A percentile compares a stretch with the other conserved stretches of the same genome.
Conservation (phyloP, 2,888 invertebrate species). For the Ditula angustiorana region DNA sequence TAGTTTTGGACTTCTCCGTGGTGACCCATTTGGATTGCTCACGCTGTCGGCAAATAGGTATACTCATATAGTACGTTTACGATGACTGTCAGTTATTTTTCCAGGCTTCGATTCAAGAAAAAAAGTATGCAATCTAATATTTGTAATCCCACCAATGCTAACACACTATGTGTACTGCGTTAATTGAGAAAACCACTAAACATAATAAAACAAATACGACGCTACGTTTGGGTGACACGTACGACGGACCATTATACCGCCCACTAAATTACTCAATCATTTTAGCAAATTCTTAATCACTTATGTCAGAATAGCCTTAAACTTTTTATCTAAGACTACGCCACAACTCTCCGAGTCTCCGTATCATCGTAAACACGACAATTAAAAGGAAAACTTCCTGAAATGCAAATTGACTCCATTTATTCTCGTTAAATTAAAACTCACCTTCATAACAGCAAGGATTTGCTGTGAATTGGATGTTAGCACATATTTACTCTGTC, state of each 20-base stretch:
- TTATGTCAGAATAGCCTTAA: neutral
- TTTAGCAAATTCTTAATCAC: slow-evolving; percentile 2
- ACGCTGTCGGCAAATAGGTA: too few relatives aligned
- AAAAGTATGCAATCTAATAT: slow-evolving; percentile 21
- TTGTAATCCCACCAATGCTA: slow-evolving; percentile 10
- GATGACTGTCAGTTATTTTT: neutral
- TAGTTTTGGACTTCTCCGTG: too few relatives aligned
- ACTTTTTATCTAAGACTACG: neutral
- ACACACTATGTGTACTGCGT: slow-evolving; percentile 8
- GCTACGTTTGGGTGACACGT: neutral
- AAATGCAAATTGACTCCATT: neutral
- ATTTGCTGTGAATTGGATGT: slow-evolving; percentile 18
- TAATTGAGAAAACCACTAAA: slow-evolving; percentile 21
- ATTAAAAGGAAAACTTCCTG: neutral
- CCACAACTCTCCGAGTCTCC: neutral
- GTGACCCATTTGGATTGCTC: too few relatives aligned
- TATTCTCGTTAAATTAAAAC: neutral
- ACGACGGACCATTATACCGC: neutral
- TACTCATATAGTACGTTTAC: neutral
- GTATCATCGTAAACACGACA: neutral
- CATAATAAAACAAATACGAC: slow-evolving; percentile 11
- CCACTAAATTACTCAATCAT: neutral
- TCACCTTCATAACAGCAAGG: slow-evolving; percentile 3
- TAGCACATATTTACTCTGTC: slow-evolving; percentile 26
- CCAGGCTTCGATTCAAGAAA: neutral